Conservation (phyloP, 92 coral and sea anemone species). For the Phymanthus crucifer region DNA sequence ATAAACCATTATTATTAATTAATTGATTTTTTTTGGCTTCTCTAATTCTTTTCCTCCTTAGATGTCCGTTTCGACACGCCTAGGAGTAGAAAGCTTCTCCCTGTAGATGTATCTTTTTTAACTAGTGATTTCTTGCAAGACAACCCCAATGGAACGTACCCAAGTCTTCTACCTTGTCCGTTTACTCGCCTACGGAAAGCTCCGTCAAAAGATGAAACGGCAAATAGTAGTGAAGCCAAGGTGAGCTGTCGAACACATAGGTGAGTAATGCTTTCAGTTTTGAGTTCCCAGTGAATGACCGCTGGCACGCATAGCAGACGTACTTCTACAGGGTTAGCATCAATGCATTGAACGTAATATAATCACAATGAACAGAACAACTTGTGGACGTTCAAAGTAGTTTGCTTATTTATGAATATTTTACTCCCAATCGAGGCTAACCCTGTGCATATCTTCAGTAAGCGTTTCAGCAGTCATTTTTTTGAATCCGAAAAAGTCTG, state of each 20-base stretch:
- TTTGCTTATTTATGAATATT: no score
- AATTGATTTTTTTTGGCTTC: no score
- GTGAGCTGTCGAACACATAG: slow-evolving; percentile 2
- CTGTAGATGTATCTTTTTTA: neutral
- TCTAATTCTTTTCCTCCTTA: neutral
- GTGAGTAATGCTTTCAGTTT: slow-evolving; percentile 4
- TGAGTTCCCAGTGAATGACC: no score
- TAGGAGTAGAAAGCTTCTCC: neutral
- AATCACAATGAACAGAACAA: neutral
- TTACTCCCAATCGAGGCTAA: no score
- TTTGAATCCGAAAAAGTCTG: no score
- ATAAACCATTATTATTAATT: no score
- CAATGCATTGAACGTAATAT: neutral
- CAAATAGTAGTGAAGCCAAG: neutral
- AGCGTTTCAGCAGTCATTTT: no score
- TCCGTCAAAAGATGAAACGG: neutral
- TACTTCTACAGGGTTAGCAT: no score
- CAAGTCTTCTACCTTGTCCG: slow-evolving; percentile 15
- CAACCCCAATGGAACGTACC: slow-evolving; percentile 20
- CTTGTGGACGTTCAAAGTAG: no score
- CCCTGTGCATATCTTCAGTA: no score
- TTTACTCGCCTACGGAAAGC: slow-evolving; percentile 12
- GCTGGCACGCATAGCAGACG: no score
- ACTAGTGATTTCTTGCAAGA: slow-evolving; percentile 15
- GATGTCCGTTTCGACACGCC: neutral